Base-by-base conservation (phyloP, 2,797 vertebrate genomes). In the Lepilemur ruficaudatus region DNA sequence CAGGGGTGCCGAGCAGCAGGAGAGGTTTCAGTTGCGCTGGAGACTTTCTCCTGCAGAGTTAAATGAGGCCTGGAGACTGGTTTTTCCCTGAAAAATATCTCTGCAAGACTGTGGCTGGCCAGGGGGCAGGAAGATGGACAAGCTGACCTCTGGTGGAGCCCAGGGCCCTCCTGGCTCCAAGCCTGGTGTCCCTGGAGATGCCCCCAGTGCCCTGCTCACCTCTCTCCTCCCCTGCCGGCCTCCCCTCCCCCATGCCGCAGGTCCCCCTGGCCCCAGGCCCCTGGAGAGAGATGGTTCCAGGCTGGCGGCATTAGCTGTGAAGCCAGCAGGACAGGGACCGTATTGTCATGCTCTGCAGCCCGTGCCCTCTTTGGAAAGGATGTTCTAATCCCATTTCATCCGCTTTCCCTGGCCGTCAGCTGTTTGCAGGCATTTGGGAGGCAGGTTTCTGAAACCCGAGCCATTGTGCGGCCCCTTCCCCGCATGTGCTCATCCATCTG, bases 381-480 rank as follows among this genome's bases (percentile, higher is more conserved):
- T 89, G 96, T 90, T 97, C 96, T 99, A 98, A 98, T 99, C 98
- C 98, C 97, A 96, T 95, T 98, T 98, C 97, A 98, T 98, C 98
- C 96, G 91, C 96, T 97, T 94, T 86, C 93, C 98, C 86, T 1
- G 98, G 98, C 98, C 96, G 98, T 98, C 99, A 99, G 98, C 98
- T 99, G 98, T 98, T 99, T 98, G 93, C 97, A 98, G 97, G 98
- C 98, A 96, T 96, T 96, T 91, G 98, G 93, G 97, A 97, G 96
- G 97, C 96, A 92, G 97, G 97, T 70, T 95, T 95, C 95, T 98
- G 98, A 98, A 98, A 98, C 30, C 81, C 0, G 98, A 98, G 98
- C 98, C 95, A 75, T 65, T 95, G 98, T 97, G 95, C 28, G 7
- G 13, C 8, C 98, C 97, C 97, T 93, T 97, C 97, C 94, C 92